Evolutionary conservation across 1,140 invertebrate genomes (phyloP), one percentile per base, ranked within the genome.

Genomic region (Macrobrachium rosenbergii): DNA sequence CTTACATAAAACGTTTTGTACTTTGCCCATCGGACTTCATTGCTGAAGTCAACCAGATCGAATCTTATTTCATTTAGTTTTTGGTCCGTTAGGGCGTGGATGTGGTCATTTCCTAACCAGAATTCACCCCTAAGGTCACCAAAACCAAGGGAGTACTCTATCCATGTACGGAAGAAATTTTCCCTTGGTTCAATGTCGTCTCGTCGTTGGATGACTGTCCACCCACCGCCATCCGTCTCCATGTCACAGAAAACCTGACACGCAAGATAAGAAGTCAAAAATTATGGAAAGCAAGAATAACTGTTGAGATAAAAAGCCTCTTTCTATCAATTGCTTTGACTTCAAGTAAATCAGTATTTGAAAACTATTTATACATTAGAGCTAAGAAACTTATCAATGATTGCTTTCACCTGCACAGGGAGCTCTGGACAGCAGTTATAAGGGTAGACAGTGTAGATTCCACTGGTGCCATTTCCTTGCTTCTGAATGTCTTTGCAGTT

Each of bases 141-240:
- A 89, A 94, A 94, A 2, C 93, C 93, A n/a, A 90, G 78, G 82
- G 91, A 91, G 89, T 94, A 94, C 58, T 93, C 92, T 21, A 91
- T 82, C 93, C 93, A 94, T 17, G 91, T 91, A 52, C 92, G 90
- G 80, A 86, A 89, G 75, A 91, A 90, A 58, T 90, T 76, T 77
- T 88, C 75, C 28, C 52, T 72, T 17, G 37, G 23, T 0, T 28
- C 76, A 16, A 72, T 23, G 21, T 91, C 90, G 21, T 86, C 90
- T 17, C 90, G 60, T n/a, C 89, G 81, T 78, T 91, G 91, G 28
- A 91, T 67, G 14, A 92, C 85, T 19, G 91, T 92, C 91, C 91
- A 92, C 21, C 91, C 91, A 17, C 91, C 91, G 21, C 90, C 91
- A 60, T 90, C 28, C 28, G 28, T 37, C 1, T 37, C 28, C 28